These are phyloP conservation scores for Xyrauchen texanus DNA, from an alignment of 2,113 vertebrate species.

Conservation along the genomic window DNA sequence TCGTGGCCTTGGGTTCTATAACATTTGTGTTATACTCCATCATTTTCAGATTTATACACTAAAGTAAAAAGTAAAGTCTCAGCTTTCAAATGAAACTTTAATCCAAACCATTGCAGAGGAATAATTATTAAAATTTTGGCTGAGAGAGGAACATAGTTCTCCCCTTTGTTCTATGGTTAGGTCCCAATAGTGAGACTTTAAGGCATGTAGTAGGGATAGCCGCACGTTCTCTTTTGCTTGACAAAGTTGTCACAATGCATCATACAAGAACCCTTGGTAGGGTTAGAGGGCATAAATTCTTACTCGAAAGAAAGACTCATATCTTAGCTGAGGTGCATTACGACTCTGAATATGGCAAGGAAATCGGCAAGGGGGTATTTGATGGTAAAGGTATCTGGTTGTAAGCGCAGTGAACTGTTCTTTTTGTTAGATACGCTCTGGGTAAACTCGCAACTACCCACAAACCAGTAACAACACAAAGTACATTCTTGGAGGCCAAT, in stretches of 20 bases:
- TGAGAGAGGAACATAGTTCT: too few relatives aligned
- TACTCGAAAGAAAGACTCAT: conserved; percentile 11
- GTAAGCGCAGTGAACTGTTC: conserved; percentile 44
- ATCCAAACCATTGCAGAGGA: too few relatives aligned
- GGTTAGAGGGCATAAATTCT: conserved; percentile 49
- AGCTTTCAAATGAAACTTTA: too few relatives aligned
- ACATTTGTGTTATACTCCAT: too few relatives aligned
- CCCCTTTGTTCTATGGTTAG: conserved; percentile 38
- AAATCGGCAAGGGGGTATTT: conserved; percentile 7
- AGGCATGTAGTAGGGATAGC: conserved; percentile 55
- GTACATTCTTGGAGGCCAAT: not conserved
- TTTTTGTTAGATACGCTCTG: conserved; percentile 43
- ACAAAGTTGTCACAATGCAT: conserved; percentile 76
- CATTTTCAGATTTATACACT: too few relatives aligned
- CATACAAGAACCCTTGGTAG: conserved; percentile 22
- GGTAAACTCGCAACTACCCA: conserved; percentile 4
- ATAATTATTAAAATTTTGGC: too few relatives aligned
- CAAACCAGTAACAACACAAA: conserved; percentile 5
- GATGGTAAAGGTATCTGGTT: not conserved
- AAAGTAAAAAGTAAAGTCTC: too few relatives aligned
- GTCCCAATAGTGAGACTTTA: conserved; percentile 26
- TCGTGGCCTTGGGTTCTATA: too few relatives aligned
- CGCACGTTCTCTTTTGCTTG: conserved; percentile 71
- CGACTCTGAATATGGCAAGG: too few relatives aligned
- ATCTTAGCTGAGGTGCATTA: too few relatives aligned